Conservation (phyloP, 2,888 invertebrate species). For the Penaeus monodon region DNA sequence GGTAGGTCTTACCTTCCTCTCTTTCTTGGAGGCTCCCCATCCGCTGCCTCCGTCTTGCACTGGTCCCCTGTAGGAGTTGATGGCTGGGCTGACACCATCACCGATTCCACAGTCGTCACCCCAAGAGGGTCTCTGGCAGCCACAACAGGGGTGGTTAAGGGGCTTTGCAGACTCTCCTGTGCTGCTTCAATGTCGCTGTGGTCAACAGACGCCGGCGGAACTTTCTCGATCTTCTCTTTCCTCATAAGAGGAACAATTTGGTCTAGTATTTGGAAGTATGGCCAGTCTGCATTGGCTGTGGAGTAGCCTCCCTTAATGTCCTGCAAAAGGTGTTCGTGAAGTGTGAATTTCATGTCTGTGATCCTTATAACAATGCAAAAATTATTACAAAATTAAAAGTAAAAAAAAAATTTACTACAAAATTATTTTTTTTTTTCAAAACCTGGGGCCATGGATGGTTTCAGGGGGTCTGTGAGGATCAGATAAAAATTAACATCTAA, state of each 20-base stretch:
- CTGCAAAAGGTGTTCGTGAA: neutral
- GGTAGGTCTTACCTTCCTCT: neutral
- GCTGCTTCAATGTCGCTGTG: neutral
- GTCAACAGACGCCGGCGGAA: neutral
- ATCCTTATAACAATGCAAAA: too few species aligned
- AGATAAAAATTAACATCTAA: too few species aligned
- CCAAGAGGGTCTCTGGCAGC: neutral
- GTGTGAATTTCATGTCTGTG: too few species aligned
- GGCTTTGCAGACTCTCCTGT: slow-evolving; percentile 1
- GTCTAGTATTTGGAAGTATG: slow-evolving; percentile 53
- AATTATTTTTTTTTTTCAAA: too few species aligned
- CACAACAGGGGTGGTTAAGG: neutral
- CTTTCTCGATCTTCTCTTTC: slow-evolving; percentile 44
- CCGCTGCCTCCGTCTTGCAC: slow-evolving; percentile 3
- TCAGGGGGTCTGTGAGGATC: too few species aligned
- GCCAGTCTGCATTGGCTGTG: slow-evolving; percentile 46
- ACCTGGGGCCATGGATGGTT: too few species aligned
- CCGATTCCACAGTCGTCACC: neutral
- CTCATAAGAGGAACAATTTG: slow-evolving; percentile 53
- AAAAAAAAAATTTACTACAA: too few species aligned
- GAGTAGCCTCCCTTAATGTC: slow-evolving; percentile 53
- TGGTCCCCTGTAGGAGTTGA: neutral
- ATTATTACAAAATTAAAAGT: too few species aligned
- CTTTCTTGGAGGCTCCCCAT: slow-evolving; percentile 14
- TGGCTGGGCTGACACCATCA: neutral